These are phyloP conservation scores for Chaetodon auriga DNA, from an alignment of 2,113 vertebrate genomes.

Conservation along the genomic window DNA sequence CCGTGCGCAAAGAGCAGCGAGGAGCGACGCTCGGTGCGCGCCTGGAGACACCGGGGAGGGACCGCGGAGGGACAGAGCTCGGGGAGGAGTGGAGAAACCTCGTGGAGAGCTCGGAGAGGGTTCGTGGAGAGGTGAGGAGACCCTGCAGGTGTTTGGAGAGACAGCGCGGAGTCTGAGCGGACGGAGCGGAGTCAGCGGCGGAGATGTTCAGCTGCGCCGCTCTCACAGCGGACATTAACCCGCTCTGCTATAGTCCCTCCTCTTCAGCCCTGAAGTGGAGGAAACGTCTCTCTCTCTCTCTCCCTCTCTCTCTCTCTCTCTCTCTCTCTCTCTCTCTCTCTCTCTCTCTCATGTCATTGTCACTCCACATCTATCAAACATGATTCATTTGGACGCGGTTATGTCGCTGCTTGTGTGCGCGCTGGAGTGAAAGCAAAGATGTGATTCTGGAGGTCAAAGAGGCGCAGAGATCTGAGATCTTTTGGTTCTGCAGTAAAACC, in stretches of 20 bases:
- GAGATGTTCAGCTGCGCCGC: constrained; percentile 34
- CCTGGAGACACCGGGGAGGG: background rate
- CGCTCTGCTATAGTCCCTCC: constrained; percentile 60
- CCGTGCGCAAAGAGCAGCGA: constrained; percentile 46
- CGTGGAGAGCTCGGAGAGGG: background rate
- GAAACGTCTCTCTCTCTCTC: background rate
- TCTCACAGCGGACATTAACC: constrained; percentile 48
- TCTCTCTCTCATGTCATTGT: background rate
- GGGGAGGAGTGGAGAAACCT: background rate
- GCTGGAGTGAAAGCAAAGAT: background rate
- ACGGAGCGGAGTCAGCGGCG: background rate
- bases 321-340: background rate
- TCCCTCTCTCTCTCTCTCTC: background rate
- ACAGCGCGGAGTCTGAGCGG: background rate
- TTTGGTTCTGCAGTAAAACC: background rate
- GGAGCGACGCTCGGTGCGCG: constrained; percentile 21
- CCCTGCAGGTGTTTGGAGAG: constrained; percentile 11
- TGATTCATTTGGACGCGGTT: background rate
- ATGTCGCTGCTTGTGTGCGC: background rate
- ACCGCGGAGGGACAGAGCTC: background rate
- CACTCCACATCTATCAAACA: constrained; percentile 8
- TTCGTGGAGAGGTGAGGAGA: constrained; percentile 7
- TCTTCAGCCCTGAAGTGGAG: constrained; percentile 34
- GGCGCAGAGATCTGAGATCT: background rate
- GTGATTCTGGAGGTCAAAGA: background rate